Evolutionary conservation across 2,888 invertebrate species (phyloP).

Genomic region (Drosophila mayaguana): DNA sequence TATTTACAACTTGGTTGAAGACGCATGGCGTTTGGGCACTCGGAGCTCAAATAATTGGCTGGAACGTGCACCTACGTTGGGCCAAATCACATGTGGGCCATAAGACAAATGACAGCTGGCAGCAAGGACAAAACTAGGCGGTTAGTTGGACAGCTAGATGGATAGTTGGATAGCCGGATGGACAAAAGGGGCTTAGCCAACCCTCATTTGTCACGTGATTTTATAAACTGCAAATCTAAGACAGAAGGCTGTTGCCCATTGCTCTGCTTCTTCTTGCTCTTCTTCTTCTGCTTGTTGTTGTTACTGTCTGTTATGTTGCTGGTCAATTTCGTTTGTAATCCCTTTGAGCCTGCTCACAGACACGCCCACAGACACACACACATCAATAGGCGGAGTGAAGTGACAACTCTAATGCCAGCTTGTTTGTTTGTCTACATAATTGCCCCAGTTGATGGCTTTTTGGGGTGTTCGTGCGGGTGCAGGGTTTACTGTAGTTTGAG

Average conservation of each 20-base stretch:
- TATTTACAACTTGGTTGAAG: constrained; percentile 50
- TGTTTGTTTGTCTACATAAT: constrained; percentile 76
- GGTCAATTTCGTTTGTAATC: constrained; percentile 77
- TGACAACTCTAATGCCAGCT: constrained; percentile 73
- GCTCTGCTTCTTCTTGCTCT: background rate
- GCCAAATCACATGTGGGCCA: constrained; percentile 55
- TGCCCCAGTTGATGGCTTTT: constrained; percentile 65
- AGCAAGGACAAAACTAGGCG: constrained; percentile 40
- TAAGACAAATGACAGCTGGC: constrained; percentile 54
- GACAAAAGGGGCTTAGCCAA: constrained; percentile 57
- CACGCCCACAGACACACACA: constrained; percentile 20
- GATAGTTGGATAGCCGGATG: constrained; percentile 32
- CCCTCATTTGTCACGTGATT: constrained; percentile 78
- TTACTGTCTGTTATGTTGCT: constrained; percentile 71
- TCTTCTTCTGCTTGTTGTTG: constrained; percentile 19
- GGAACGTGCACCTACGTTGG: constrained; percentile 38
- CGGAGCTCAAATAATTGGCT: constrained; percentile 60
- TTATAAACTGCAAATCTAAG: constrained; percentile 74
- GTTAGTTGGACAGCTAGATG: constrained; percentile 36
- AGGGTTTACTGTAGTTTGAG: constrained; percentile 6
- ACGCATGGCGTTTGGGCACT: constrained; percentile 18
- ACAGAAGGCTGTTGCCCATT: constrained; percentile 26
- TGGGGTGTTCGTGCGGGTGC: constrained; percentile 19
- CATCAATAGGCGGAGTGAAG: constrained; percentile 51
- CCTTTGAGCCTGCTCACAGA: constrained; percentile 63